Percentiles rank a stretch among this genome's conserved stretches.
Conservation (phyloP, 2,797 vertebrate genomes). For the Pangasius larnaudii region DNA sequence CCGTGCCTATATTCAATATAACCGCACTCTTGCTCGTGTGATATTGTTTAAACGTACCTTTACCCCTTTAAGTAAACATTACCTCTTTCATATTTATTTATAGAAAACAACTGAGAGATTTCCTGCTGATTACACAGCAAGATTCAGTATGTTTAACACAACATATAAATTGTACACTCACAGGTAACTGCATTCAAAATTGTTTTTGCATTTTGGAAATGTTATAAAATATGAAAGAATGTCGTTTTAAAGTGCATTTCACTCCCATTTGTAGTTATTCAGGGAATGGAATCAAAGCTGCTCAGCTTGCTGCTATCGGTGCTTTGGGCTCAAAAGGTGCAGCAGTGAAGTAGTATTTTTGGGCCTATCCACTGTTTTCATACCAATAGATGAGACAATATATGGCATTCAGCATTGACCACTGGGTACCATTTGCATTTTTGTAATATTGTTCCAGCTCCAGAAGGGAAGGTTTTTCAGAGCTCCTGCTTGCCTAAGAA, state of each 20-base stretch:
- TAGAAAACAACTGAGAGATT: slow-evolving; percentile 87
- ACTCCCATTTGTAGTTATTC: slow-evolving; percentile 84
- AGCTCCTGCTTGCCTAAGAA: slow-evolving; percentile 90
- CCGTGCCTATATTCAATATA: background rate
- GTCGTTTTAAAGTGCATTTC: background rate
- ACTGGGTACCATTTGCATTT: slow-evolving; percentile 21
- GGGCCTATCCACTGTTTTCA: background rate
- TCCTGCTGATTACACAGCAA: slow-evolving; percentile 81
- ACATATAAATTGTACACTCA: slow-evolving; percentile 90
- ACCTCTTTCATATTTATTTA: slow-evolving; percentile 43
- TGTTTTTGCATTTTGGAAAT: background rate
- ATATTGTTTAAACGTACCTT: background rate
- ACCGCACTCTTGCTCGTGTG: background rate
- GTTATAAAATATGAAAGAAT: background rate
- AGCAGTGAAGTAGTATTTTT: background rate
- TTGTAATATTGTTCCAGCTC: slow-evolving; percentile 57
- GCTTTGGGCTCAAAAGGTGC: slow-evolving; percentile 86
- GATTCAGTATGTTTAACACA: slow-evolving; percentile 89
- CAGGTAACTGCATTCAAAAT: slow-evolving; percentile 76
- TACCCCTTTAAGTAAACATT: background rate
- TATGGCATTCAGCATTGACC: slow-evolving; percentile 15
- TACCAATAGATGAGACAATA: background rate
- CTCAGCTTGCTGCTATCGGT: slow-evolving; percentile 86
- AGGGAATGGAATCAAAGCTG: slow-evolving; percentile 92
- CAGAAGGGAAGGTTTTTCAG: slow-evolving; percentile 78